Base-by-base conservation (phyloP, 1,140 invertebrate species). In the Drosophila ficusphila region DNA sequence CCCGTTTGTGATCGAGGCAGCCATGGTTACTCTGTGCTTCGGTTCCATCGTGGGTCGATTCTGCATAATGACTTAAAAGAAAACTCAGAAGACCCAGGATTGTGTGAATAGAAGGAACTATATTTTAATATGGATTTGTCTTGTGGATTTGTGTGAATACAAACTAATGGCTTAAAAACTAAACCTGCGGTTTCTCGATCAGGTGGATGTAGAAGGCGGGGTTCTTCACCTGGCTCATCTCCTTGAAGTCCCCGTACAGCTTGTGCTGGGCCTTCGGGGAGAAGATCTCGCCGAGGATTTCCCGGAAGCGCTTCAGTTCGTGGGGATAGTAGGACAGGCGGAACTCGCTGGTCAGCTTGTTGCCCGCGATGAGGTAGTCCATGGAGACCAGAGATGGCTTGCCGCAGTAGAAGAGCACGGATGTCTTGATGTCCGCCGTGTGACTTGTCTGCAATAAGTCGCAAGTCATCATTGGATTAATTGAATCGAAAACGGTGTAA, bases 271-370 rank as follows among this genome's bases (percentile, higher is more conserved):
- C 93, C 18, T 93, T 90, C 8, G 92, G 75, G n/a, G 93, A 94
- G 89, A 98, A 97, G 4, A 94, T 94, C 53, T 96, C 94, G 34
- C 92, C 91, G 11, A 97, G 90, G 91, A 97, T 95, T 2, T 93
- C 77, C 0, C 93, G 94, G 91, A 98, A 97, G 1, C 92, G 91
- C 7, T 94, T 92, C 47, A 97, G 90, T 39, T 93, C 94, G 79
- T 97, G 96, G 4, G 97, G 97, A 92, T 96, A 97, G 88, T 97
- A 98, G 4, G 96, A 97, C 11, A 97, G 91, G 9, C 96, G 93
- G 92, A 97, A 98, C 81, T 96, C 94, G 81, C 95, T 96, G 88
- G 82, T 89, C 14, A 92, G 78, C 6, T 91, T 91, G 19, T 92
- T 91, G 1, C 94, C 92, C 54, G 94, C 94, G 53, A 97, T 95